These are phyloP conservation scores for Mythimna pallens DNA, from an alignment of 2,888 invertebrate species.

Conservation along the genomic window DNA sequence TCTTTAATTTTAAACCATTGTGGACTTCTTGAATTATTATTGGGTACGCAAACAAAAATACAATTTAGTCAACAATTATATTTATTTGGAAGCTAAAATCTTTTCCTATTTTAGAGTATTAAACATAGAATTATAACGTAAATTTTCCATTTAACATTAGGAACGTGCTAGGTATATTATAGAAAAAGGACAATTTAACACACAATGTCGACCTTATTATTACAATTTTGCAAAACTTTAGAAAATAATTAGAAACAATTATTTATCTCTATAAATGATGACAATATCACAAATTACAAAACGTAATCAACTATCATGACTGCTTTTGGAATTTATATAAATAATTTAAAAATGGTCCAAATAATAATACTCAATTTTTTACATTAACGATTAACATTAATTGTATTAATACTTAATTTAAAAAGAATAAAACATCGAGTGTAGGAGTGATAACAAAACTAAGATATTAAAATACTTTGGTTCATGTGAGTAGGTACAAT, in stretches of 20 bases:
- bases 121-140: slow-evolving; percentile 82
- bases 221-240: slow-evolving; percentile 57
- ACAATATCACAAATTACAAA: slow-evolving; percentile 69
- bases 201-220: slow-evolving; percentile 61
- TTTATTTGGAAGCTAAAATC: slow-evolving; percentile 87
- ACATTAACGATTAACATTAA: slow-evolving; percentile 71
- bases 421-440: slow-evolving; percentile 72
- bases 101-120: slow-evolving; percentile 78
- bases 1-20: slow-evolving; percentile 58
- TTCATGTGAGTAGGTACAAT: slow-evolving; percentile 76
- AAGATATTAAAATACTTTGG: slow-evolving; percentile 83
- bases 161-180: slow-evolving; percentile 74
- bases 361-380: slow-evolving; percentile 82
- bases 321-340: slow-evolving; percentile 65
- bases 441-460: slow-evolving; percentile 77
- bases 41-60: slow-evolving; percentile 50
- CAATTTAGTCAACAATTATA: slow-evolving; percentile 87
- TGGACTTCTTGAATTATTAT: neutral
- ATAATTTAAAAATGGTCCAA: slow-evolving; percentile 77
- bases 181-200: slow-evolving; percentile 66
- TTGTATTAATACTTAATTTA: slow-evolving; percentile 75
- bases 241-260: slow-evolving; percentile 66
- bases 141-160: slow-evolving; percentile 78
- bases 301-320: slow-evolving; percentile 51
- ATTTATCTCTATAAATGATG: slow-evolving; percentile 47